Base-by-base conservation (phyloP, 2,888 invertebrate genomes). In the Apotomis turbidana region DNA sequence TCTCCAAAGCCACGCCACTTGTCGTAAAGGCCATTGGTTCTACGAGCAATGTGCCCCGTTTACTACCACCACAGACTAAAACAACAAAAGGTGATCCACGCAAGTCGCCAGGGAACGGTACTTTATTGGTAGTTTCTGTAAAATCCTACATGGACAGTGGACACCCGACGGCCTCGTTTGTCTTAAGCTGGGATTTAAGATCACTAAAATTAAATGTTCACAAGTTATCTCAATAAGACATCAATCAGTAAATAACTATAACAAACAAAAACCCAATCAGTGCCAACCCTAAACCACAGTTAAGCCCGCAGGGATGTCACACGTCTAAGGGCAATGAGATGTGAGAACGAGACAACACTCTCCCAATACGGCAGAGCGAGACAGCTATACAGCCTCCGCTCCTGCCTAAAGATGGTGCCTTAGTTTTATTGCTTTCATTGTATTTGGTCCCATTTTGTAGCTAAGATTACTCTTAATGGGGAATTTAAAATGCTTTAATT, bases 301-400 rank as follows among this genome's bases (percentile, higher is more conserved):
- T 87, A 88, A 89, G 84, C 90, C 89, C 88, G 81, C 88, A 85
- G 92, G 91, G 92, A 91, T 91, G 91, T 91, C 90, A 90, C 90
- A 90, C 88, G 87, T 89, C 85, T 79, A 87, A 88, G 84, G 86
- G 86, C 89, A 90, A 88, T 84, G 89, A 90, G 90, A 88, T 88
- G 90, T 90, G 87, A 85, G 87, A 91, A 84, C 76, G 86, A 79
- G 87, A 89, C 77, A 71, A 74, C 66, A 82, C 52, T 66, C 15
- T 9, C 51, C n/a, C 71, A 64, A 51, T 81, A 81, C 55, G 83
- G 68, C 4, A 73, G 82, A 91, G 66, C 73, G 87, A 78, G 89
- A 86, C 76, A 57, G 71, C 70, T 3, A 74, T 77, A 81, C 44
- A n/a, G 71, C 74, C 70, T 55, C 74, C 77, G 78, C 78, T 81